Base-by-base conservation (phyloP, 2,888 invertebrate genomes). In the Scaeva pyrastri region DNA sequence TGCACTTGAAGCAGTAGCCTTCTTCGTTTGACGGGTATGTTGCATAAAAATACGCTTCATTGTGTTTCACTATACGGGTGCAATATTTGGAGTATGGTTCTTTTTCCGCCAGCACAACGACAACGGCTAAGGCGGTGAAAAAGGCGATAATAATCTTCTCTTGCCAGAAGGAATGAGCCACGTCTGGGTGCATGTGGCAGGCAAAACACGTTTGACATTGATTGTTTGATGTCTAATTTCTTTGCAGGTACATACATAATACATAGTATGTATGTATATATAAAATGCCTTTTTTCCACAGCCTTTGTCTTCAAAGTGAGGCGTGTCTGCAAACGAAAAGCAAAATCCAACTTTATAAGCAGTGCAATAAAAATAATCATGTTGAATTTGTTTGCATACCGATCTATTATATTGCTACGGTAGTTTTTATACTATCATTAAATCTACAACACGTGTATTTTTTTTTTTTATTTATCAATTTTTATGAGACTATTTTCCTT, bases 311-410 rank as follows among this genome's bases (percentile, higher is more conserved):
- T 43, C 56, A 26, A 39, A 48, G 39, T 12, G 60, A 41, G 70
- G 83, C 70, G 83, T 74, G 77, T 64, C 83, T 74, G n/a, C n/a
- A n/a, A n/a, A n/a, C n/a, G 62, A n/a, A 70, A 55, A 52, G n/a
- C 50, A 16, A 52, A 68, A 55, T 56, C 39, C 19, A 48, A 39
- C 23, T 75, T 48, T 56, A 52, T 50, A 55, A 31, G 10, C 12
- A 16, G n/a, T 4, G 31, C 21, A 39, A 31, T 43, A 23, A 60
- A 41, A 60, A 41, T n/a, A 21, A 60, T 5, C 21, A 23, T n/a
- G 26, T 52, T 26, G 8, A 26, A 1, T 52, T 26, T 50, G 23
- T 26, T 16, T 31, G 5, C 31, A 31, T 56, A 45, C 45, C 45
- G 5, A n/a, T 1, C 8, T n/a, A 16, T 14, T 26, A n/a, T 16